Evolutionary conservation across 2,113 vertebrate genomes (phyloP).

Genomic region (Scomber japonicus): DNA sequence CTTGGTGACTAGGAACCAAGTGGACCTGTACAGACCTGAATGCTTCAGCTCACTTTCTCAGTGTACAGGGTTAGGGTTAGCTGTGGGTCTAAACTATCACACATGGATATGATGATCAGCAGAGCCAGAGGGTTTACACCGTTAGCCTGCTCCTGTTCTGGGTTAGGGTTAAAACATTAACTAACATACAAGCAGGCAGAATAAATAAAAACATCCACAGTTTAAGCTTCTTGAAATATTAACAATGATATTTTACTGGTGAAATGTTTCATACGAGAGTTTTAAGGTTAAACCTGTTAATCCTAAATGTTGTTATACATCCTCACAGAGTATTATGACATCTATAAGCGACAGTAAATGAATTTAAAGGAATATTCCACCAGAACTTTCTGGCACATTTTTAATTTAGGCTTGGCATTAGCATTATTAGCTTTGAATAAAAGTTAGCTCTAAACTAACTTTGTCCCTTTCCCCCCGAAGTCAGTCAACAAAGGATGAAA

Average conservation of each 20-base stretch:
- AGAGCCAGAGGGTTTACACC: not conserved
- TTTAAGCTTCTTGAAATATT: not conserved
- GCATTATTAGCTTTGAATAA: not conserved
- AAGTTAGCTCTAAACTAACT: not conserved
- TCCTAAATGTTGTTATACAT: not conserved
- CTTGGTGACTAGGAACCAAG: no score
- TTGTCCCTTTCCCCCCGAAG: no score
- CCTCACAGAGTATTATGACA: not conserved
- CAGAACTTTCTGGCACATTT: not conserved
- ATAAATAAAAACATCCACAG: not conserved
- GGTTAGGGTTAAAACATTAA: not conserved
- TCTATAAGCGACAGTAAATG: not conserved
- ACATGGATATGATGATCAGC: slow-evolving; percentile 3
- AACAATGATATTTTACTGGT: not conserved
- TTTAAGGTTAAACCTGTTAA: not conserved
- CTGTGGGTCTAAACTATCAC: not conserved
- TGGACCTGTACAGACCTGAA: no score
- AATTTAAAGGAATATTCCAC: slow-evolving; percentile 28
- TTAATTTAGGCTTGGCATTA: not conserved
- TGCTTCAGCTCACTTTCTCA: no score
- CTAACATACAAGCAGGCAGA: not conserved
- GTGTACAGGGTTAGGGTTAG: no score
- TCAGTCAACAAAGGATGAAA: not conserved
- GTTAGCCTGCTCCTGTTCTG: not conserved
- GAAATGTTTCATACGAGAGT: slow-evolving; percentile 14